Evolutionary conservation across 1,140 invertebrate species (phyloP).

Genomic region (Colletes latitarsis): DNA sequence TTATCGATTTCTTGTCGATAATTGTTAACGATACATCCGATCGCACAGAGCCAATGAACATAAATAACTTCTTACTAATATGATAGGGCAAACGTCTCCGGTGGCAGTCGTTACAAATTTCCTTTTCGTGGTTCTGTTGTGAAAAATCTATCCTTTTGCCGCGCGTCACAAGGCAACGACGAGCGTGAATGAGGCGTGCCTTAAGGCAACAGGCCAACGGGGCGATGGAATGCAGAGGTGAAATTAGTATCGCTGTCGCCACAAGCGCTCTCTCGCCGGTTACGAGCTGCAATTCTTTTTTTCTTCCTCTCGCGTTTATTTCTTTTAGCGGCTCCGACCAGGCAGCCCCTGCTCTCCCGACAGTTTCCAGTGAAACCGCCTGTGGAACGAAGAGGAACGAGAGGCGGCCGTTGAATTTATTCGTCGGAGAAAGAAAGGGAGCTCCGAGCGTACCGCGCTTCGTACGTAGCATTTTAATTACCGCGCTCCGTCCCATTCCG

Average conservation of each 20-base stretch:
- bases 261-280: conserved; percentile 48
- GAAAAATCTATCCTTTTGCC: conserved; percentile 29
- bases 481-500: conserved; percentile 42
- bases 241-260: conserved; percentile 68
- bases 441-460: conserved; percentile 31
- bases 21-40: background rate
- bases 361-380: conserved; percentile 45
- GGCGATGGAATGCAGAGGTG: conserved; percentile 67
- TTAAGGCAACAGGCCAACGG: conserved; percentile 53
- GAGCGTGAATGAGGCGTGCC: conserved; percentile 46
- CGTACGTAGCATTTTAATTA: conserved; percentile 55
- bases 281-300: conserved; percentile 47
- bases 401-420: conserved; percentile 41
- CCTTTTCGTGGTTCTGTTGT: conserved; percentile 10
- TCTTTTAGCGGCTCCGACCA: conserved; percentile 10
- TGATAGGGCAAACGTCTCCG: background rate
- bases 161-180: conserved; percentile 18
- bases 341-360: conserved; percentile 10
- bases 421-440: conserved; percentile 43
- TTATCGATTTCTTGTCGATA: too few species aligned
- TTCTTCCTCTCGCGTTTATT: conserved; percentile 24
- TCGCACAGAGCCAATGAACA: too few species aligned
- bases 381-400: conserved; percentile 34
- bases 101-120: background rate
- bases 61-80: background rate